These are phyloP conservation scores for Stegostoma tigrinum DNA, from an alignment of 2,113 vertebrate species.

Conservation along the genomic window DNA sequence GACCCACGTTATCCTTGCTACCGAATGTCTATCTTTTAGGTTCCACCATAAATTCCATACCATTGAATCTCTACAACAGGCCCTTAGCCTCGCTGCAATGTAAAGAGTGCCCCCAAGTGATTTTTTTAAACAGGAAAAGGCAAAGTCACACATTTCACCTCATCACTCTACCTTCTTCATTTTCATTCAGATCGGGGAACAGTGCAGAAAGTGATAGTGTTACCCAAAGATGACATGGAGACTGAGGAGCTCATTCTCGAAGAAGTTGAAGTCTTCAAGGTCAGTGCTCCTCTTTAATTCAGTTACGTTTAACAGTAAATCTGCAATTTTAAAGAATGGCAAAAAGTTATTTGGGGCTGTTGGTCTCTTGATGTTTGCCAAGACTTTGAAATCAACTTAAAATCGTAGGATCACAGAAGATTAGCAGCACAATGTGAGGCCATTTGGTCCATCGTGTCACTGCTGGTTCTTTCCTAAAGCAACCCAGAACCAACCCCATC, in stretches of 20 bases:
- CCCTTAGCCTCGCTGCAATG: background rate
- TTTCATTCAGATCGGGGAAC: conserved; percentile 77
- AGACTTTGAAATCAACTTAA: background rate
- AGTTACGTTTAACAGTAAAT: background rate
- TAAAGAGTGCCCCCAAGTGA: background rate
- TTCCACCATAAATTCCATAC: background rate
- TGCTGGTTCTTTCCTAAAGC: background rate
- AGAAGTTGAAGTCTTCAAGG: conserved; percentile 95
- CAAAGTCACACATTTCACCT: background rate
- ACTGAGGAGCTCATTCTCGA: conserved; percentile 93
- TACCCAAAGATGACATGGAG: conserved; percentile 88
- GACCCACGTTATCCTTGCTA: background rate
- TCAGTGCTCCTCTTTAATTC: conserved; percentile 44
- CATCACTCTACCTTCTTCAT: background rate
- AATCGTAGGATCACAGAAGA: background rate
- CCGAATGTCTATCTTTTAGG: background rate
- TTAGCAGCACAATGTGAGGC: background rate
- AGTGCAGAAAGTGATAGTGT: conserved; percentile 93
- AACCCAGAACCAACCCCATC: background rate
- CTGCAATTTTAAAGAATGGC: background rate
- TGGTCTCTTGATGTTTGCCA: background rate
- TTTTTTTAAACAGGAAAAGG: background rate
- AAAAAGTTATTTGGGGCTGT: background rate
- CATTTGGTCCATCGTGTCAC: background rate
- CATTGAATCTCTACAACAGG: background rate